Evolutionary conservation across 2,113 vertebrate genomes (phyloP), one percentile per base, ranked within the genome.

Genomic region (Amblyopsis rosae): DNA sequence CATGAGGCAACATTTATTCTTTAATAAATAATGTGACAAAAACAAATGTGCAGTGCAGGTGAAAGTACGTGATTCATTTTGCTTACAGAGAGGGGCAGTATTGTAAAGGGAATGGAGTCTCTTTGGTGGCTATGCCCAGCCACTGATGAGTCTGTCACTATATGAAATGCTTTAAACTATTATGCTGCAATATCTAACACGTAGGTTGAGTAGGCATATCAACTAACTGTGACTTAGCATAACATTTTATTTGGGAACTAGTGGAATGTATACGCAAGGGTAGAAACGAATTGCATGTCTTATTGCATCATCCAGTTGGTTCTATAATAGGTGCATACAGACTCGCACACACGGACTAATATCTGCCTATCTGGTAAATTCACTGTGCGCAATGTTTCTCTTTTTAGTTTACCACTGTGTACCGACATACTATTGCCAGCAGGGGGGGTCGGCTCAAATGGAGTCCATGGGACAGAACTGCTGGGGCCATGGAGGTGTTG

Each of bases 61-160:
- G 54, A 4, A 33, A 4, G 16, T 10, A 0, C 84, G 87, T 70
- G 85, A 65, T 87, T 3, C 1, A 41, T 0, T 0, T 4, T 73
- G 77, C 4, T 55, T 32, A 61, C 90, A 81, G 69, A 57, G 41
- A 69, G 72, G 72, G 87, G 89, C 83, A 83, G 85, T 77, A 72
- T 89, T 83, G 73, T 77, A 68, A 59, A 75, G 12, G 12, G 3
- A 55, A 75, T 79, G 35, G 78, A 49, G 16, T 53, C 12, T 15
- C 11, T 15, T 53, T 41, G 7, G 35, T 41, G 35, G 6, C 1
- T 6, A 41, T 41, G 1, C 35, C 35, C 35, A 41, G 6, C 3
- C 35, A 5, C 35, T 41, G 35, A 41, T 7, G 35, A 41, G 35
- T 41, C 35, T 0, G 26, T 26, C 26, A 26, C 26, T 26, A 26